Evolutionary conservation across 2,888 invertebrate species (phyloP).

Genomic region (Anorthoa munda): DNA sequence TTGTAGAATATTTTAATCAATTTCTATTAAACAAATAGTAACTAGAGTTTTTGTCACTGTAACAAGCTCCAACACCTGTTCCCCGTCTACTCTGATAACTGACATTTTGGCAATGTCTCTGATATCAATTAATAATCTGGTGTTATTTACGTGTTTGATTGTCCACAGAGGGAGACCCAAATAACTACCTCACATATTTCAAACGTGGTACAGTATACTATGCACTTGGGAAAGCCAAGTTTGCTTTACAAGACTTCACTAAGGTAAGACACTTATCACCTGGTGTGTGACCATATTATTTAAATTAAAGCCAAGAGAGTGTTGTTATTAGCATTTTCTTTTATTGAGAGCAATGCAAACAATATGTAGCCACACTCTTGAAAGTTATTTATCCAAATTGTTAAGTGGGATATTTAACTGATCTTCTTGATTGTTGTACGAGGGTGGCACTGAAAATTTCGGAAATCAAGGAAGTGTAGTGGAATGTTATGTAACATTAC

Average conservation of each 20-base stretch:
- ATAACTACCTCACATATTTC: slow-evolving; percentile 98
- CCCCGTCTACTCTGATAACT: not conserved
- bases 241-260: slow-evolving; percentile 98
- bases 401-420: not conserved
- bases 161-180: slow-evolving; percentile 97
- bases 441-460: too few species aligned
- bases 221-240: slow-evolving; percentile 98
- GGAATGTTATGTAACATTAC: too few species aligned
- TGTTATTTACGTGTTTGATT: slow-evolving; percentile 21
- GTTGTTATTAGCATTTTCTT: slow-evolving; percentile 22
- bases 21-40: not conserved
- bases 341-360: slow-evolving; percentile 15
- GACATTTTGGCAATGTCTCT: slow-evolving; percentile 37
- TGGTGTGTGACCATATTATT: slow-evolving; percentile 11
- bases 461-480: too few species aligned
- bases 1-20: not conserved
- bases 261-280: slow-evolving; percentile 81
- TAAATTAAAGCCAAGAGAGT: slow-evolving; percentile 11
- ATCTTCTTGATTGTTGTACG: too few species aligned
- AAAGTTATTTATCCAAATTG: not conserved
- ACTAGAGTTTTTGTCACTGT: too few species aligned
- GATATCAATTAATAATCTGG: not conserved
- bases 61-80: slow-evolving; percentile 22
- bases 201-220: slow-evolving; percentile 98
- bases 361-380: not conserved